These are phyloP conservation scores for Cerceris ruficornis DNA, from an alignment of 2,888 invertebrate genomes.

Conservation along the genomic window DNA sequence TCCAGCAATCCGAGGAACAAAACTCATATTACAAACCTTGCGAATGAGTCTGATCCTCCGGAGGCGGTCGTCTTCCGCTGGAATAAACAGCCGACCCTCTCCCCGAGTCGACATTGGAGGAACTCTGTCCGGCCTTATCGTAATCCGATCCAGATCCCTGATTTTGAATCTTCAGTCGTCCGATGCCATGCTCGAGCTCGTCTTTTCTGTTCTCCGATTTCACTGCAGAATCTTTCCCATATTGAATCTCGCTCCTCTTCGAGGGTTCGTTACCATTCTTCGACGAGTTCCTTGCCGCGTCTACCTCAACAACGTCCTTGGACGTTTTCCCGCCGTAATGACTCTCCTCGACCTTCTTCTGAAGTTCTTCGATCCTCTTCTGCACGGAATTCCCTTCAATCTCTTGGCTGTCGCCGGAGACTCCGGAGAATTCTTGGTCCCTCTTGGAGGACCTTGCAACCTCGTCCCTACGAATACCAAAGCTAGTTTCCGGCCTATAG, in stretches of 20 bases:
- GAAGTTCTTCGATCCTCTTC: conserved; percentile 74
- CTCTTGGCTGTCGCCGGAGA: conserved; percentile 46
- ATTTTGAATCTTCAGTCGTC: conserved; percentile 77
- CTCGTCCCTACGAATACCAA: conserved; percentile 74
- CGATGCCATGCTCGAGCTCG: conserved; percentile 76
- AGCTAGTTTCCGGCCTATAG: conserved; percentile 77
- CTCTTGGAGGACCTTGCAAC: conserved; percentile 69
- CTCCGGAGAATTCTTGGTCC: conserved; percentile 60
- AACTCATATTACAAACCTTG: conserved; percentile 70
- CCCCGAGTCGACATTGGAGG: conserved; percentile 90
- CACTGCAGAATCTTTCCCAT: conserved; percentile 46
- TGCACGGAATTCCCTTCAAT: conserved; percentile 65
- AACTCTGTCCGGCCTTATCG: conserved; percentile 88
- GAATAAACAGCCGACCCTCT: conserved; percentile 92
- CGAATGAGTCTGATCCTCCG: conserved; percentile 78
- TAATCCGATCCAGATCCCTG: conserved; percentile 84
- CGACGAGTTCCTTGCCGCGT: conserved; percentile 49
- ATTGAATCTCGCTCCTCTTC: conserved; percentile 67
- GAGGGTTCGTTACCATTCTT: conserved; percentile 60
- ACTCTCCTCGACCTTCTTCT: conserved; percentile 71
- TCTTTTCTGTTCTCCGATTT: conserved; percentile 74
- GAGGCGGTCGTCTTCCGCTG: conserved; percentile 86
- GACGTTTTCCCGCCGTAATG: conserved; percentile 55
- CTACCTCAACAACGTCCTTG: conserved; percentile 66
- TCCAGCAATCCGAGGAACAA: neutral